Evolutionary conservation across 2,888 invertebrate species (phyloP), one percentile per base, ranked within the genome.

Genomic region (Pteria penguin): DNA sequence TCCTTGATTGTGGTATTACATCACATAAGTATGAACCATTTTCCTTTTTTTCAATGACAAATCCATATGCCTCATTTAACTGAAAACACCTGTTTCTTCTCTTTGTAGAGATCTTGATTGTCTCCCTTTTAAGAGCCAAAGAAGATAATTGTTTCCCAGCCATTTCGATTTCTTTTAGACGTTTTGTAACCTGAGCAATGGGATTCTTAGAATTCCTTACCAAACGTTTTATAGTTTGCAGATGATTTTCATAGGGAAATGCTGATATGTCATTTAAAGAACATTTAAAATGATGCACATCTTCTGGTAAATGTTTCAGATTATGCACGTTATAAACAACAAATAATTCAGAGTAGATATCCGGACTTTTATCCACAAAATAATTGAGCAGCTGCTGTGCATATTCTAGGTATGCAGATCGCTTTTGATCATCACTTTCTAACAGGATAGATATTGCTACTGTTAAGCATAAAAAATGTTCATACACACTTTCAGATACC

Each of bases 241-340:
- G 26, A 33, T 76, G 72, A 26, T 80, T 80, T 69, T 80, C 80
- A 79, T 71, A 80, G 5, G 63, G 63, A 27, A 75, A 80, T 4
- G 72, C 71, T 22, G 76, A 79, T 33, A 76, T 74, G 2, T 52
- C 31, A 63, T 80, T 63, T 24, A 80, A 57, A 36, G 76, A 45
- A 24, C 54, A 36, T 31, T 68, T 66, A 75, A 72, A 80, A 4
- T 57, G 26, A 18, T 57, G 22, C 22, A 72, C 79, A 65, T 78
- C 78, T 55, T 75, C 72, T 52, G 60, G 24, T 18, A 80, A 54
- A 72, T 80, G 80, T n/a, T 76, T 54, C 33, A 80, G 31, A 22
- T 29, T 27, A 62, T 81, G 77, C 11, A 79, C 66, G 68, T 81
- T 81, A 55, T 73, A 81, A 4, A 69, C 83, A 8, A 91, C n/a